These are phyloP conservation scores for Prunella strophiata DNA, from an alignment of 2,797 vertebrate species.

Conservation along the genomic window DNA sequence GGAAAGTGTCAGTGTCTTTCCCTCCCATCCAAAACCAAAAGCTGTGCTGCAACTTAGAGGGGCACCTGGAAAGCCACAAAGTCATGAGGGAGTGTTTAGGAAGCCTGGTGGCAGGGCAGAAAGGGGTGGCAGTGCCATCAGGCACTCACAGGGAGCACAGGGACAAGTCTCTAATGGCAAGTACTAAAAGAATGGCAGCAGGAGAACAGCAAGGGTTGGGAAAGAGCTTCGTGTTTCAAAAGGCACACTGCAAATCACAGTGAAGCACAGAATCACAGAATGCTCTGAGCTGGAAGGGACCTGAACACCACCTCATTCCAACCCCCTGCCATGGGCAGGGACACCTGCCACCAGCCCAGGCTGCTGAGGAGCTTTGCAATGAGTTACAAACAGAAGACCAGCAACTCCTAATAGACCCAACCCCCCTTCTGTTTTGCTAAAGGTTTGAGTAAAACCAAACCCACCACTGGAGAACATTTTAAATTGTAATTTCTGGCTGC, in stretches of 20 bases:
- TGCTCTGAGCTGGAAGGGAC: background rate
- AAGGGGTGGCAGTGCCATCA: too few species aligned
- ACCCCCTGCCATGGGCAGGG: background rate
- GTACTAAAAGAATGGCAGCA: background rate
- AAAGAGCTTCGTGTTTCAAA: background rate
- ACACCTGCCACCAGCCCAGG: background rate
- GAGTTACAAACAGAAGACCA: background rate
- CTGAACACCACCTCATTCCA: background rate
- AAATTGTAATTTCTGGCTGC: background rate
- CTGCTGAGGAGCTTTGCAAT: fast-evolving
- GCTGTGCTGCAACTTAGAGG: background rate
- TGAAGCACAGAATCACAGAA: background rate
- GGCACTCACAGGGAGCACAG: fast-evolving
- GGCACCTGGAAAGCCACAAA: background rate
- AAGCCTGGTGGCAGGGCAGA: background rate
- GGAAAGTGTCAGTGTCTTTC: background rate
- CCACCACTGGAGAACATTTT: background rate
- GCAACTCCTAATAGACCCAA: background rate
- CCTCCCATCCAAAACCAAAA: background rate
- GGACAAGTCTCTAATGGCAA: fast-evolving
- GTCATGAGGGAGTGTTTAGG: background rate
- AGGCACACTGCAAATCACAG: background rate
- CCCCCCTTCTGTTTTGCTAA: background rate
- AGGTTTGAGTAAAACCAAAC: background rate
- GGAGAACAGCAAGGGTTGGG: background rate